Conservation (phyloP, 35 echinoderm and acorn worm species). For the Acanthaster planci region DNA sequence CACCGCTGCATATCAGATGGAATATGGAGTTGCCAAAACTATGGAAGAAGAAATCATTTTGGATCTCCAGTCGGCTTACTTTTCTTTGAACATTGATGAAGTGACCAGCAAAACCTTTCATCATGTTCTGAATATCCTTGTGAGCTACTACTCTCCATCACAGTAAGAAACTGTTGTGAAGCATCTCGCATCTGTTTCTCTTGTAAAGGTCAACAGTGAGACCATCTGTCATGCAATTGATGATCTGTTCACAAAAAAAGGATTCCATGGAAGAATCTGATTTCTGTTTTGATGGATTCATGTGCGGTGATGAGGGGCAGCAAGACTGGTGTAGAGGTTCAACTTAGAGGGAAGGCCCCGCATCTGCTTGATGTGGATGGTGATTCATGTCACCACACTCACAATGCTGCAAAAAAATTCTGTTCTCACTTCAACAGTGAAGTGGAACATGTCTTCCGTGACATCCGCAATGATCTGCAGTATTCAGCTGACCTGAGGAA, state of each 20-base stretch:
- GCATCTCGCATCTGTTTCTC: slow-evolving; percentile 34
- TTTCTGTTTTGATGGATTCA: slow-evolving; percentile 66
- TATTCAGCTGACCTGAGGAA: slow-evolving; percentile 38
- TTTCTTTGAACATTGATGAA: slow-evolving; percentile 65
- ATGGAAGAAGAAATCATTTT: slow-evolving; percentile 16
- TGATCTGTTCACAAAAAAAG: slow-evolving; percentile 9
- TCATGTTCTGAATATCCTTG: slow-evolving; percentile 42
- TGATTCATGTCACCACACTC: slow-evolving; percentile 71
- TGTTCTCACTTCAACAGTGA: slow-evolving; percentile 32
- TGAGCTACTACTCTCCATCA: slow-evolving; percentile 29
- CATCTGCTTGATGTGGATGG: slow-evolving; percentile 78
- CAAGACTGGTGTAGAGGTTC: slow-evolving; percentile 57
- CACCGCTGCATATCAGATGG: slow-evolving; percentile 41
- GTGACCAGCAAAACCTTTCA: slow-evolving; percentile 24
- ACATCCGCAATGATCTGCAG: slow-evolving; percentile 43
- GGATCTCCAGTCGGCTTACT: slow-evolving; percentile 36
- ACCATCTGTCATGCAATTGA: slow-evolving; percentile 17
- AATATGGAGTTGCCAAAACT: slow-evolving; percentile 47
- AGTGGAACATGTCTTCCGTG: slow-evolving; percentile 30
- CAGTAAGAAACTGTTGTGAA: slow-evolving; percentile 12
- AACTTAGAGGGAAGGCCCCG: slow-evolving; percentile 39
- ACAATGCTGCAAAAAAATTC: slow-evolving; percentile 65
- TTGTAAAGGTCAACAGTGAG: slow-evolving; percentile 30
- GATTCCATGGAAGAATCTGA: slow-evolving; percentile 52
- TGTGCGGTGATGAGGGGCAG: slow-evolving; percentile 68